Evolutionary conservation across 2,888 invertebrate species (phyloP).

Genomic region (Lathronympha strigana): DNA sequence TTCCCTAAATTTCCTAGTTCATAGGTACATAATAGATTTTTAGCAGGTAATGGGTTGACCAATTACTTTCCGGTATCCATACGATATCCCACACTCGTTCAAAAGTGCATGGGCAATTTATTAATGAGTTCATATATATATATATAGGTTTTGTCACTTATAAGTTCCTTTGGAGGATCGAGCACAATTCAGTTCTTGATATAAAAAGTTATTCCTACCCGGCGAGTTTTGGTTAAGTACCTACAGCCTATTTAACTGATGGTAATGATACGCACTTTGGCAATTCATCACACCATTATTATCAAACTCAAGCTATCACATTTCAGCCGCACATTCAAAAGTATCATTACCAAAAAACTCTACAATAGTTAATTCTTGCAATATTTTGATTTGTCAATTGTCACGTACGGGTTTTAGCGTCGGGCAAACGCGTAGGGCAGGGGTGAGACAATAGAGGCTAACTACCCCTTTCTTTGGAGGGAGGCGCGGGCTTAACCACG

Average conservation of each 20-base stretch:
- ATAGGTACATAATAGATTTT: too few species aligned
- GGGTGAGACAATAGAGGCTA: slow-evolving; percentile 80
- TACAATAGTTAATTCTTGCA: slow-evolving; percentile 33
- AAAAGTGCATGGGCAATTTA: too few species aligned
- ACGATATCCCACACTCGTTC: too few species aligned
- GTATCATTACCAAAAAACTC: slow-evolving; percentile 18
- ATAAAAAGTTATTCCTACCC: background rate
- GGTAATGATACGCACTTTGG: background rate
- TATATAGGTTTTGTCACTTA: too few species aligned
- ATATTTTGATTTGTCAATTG: slow-evolving; percentile 49
- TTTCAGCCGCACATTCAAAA: slow-evolving; percentile 21
- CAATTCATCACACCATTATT: background rate
- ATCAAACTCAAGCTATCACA: slow-evolving; percentile 22
- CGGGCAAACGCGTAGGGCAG: slow-evolving; percentile 46
- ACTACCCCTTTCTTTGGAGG: slow-evolving; percentile 83
- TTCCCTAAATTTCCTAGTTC: too few species aligned
- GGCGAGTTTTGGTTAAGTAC: background rate
- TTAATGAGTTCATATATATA: too few species aligned
- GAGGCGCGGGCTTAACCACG: slow-evolving; percentile 82
- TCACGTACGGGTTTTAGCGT: slow-evolving; percentile 56
- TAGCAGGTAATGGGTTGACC: too few species aligned
- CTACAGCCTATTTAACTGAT: background rate
- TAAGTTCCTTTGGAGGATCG: too few species aligned
- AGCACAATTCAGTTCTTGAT: too few species aligned
- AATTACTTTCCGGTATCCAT: too few species aligned